Base-by-base conservation (phyloP, 2,888 invertebrate genomes). In the Melanchra persicariae region DNA sequence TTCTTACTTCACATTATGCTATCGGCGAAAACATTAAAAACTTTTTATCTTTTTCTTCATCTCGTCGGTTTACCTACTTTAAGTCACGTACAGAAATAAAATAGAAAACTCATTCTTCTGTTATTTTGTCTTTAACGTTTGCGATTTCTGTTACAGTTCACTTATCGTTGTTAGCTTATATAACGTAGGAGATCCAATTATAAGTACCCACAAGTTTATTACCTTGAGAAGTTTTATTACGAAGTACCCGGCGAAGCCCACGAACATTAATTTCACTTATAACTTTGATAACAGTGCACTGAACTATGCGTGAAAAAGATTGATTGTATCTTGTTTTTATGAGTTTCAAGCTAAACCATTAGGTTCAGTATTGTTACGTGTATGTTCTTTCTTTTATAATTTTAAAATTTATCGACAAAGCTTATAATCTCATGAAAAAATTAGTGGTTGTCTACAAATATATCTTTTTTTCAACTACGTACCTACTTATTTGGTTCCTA, bases 231-330 rank as follows among this genome's bases (percentile, higher is more conserved):
- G 52, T 73, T 58, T 68, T 67, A 67, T 61, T 64, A 62, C 51
- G 37, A 62, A 66, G 66, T 51, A 66, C 12, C 58, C 40, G 22
- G 47, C 17, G 58, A 78, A 70, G 77, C 64, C 51, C 30, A 64
- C 34, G 61, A 57, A 67, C 67, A 79, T 80, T 70, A 70, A 79
- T 74, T 82, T 81, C 67, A 70, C 83, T 80, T 67, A 73, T 52
- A 67, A 71, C 78, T 82, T 70, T 65, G 70, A 83, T 74, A 81
- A 83, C 66, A 63, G 83, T 79, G 62, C 83, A 74, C 51, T 81
- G 83, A 83, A 79, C 80, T 79, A 74, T 70, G 54, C 65, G 47
- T 63, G 51, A 79, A 69, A 52, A 69, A 73, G 66, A 79, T 79
- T 74, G 67, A 78, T 79, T 71, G 55, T 65, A 65, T 72, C 54